These are phyloP conservation scores for Ptyas mucosa DNA, from an alignment of 2,113 vertebrate genomes.

Conservation along the genomic window DNA sequence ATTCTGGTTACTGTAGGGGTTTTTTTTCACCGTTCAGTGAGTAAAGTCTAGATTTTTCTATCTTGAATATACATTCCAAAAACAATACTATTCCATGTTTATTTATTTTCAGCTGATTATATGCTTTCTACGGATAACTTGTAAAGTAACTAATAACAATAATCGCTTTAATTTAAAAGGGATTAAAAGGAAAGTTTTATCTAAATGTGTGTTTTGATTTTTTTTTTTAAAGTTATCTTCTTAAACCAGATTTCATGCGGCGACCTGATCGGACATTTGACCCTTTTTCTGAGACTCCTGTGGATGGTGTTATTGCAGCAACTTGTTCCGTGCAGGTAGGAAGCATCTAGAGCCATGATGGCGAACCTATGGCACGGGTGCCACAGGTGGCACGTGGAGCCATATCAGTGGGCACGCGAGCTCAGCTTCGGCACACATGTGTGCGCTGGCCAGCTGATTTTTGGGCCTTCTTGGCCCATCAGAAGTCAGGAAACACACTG, in stretches of 20 bases:
- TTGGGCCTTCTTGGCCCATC: too few relatives aligned
- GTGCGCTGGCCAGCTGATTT: too few relatives aligned
- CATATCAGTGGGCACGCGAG: too few relatives aligned
- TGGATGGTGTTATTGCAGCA: constrained; percentile 96
- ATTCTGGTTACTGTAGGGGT: background rate
- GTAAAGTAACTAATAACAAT: background rate
- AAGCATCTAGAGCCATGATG: background rate
- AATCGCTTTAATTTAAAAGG: background rate
- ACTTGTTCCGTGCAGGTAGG: constrained; percentile 95
- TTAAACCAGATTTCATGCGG: constrained; percentile 98
- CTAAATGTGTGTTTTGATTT: background rate
- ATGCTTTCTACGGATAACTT: background rate
- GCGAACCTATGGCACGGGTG: too few relatives aligned
- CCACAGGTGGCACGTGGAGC: too few relatives aligned
- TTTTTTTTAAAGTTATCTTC: constrained; percentile 77
- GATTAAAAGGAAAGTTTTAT: background rate
- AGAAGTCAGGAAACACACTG: too few relatives aligned
- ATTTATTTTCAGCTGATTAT: background rate
- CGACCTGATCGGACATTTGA: constrained; percentile 94
- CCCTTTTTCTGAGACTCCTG: constrained; percentile 98
- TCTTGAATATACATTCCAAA: background rate
- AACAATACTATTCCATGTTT: background rate
- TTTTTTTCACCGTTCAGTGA: background rate
- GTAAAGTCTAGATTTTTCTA: background rate
- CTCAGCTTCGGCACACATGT: too few relatives aligned